These are phyloP conservation scores for Champsocephalus gunnari DNA, from an alignment of 2,797 vertebrate species.

Conservation along the genomic window DNA sequence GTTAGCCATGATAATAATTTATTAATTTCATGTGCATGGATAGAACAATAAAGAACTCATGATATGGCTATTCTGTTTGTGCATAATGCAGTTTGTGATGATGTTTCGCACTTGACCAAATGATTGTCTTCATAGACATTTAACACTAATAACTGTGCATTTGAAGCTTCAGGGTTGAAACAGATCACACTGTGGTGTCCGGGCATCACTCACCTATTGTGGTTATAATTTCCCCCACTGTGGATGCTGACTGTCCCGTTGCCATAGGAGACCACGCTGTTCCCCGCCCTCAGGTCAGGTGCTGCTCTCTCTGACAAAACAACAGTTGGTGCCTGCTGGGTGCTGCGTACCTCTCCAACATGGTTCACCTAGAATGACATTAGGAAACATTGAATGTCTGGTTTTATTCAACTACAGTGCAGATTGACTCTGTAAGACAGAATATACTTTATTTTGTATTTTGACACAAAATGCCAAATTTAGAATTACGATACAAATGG, in stretches of 20 bases:
- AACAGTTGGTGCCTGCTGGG: constrained; percentile 82
- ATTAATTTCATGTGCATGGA: not conserved
- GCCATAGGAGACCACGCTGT: constrained; percentile 71
- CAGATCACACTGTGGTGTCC: not conserved
- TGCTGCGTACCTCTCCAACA: constrained; percentile 73
- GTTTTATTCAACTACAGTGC: not conserved
- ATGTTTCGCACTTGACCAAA: not conserved
- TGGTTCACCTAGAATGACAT: constrained; percentile 81
- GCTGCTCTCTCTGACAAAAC: constrained; percentile 83
- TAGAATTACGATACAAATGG: not conserved
- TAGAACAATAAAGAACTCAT: not conserved
- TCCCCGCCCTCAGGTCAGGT: constrained; percentile 68
- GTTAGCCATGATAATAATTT: too few relatives aligned
- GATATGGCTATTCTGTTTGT: not conserved
- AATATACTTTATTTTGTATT: not conserved
- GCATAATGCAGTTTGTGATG: not conserved
- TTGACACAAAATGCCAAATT: constrained; percentile 1
- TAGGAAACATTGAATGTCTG: not conserved
- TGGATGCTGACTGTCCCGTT: constrained; percentile 67
- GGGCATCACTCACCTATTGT: constrained; percentile 73
- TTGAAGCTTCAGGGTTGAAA: too few relatives aligned
- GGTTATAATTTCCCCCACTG: constrained; percentile 62
- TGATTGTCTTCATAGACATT: not conserved
- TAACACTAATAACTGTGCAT: not conserved
- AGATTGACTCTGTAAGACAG: not conserved